phyloP scores from a whole-genome alignment of 1,140 invertebrate species.

The Hyposmocoma kahamanoa region DNA sequence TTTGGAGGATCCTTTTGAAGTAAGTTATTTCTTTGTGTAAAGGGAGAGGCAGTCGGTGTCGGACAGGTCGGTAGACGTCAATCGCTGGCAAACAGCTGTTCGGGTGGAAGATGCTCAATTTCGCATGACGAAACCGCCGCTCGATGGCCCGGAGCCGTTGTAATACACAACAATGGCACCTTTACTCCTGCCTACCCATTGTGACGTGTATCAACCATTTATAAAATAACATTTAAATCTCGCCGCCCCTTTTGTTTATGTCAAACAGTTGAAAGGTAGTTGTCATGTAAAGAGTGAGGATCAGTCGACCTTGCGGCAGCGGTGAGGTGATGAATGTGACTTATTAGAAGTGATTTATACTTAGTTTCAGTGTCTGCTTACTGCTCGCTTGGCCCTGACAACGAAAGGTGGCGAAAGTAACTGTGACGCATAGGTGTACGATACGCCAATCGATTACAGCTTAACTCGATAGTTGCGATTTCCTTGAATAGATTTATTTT shows the following conservation, averaged over 20 bases:
- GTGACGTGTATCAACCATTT: conserved; percentile 26
- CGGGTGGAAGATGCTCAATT: conserved; percentile 11
- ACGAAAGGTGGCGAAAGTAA: conserved; percentile 65
- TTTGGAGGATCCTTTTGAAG: conserved; percentile 90
- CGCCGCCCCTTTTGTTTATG: conserved; percentile 19
- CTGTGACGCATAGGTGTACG: conserved; percentile 40
- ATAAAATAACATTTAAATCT: conserved; percentile 19
- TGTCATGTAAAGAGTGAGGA: conserved; percentile 18
- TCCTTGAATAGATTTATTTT: not conserved
- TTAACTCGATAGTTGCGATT: conserved; percentile 15
- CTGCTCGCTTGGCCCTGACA: conserved; percentile 44
- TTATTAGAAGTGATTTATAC: conserved; percentile 23
- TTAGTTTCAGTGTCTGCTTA: conserved; percentile 34
- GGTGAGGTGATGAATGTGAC: conserved; percentile 37
- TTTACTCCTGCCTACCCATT: conserved; percentile 23
- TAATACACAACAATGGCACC: conserved; percentile 28
- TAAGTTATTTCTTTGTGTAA: conserved; percentile 72
- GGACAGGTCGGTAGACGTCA: not conserved
- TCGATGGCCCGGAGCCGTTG: conserved; percentile 22
- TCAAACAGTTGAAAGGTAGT: conserved; percentile 26
- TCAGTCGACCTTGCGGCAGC: conserved; percentile 30
- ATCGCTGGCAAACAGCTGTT: conserved; percentile 21
- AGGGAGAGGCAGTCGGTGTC: not conserved
- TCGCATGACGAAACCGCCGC: conserved; percentile 30
- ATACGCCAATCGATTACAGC: conserved; percentile 28